A percentile compares a stretch with the other conserved stretches of the same genome.
These are phyloP conservation scores for Mionectes macconnelli DNA, from an alignment of 2,113 vertebrate genomes.

Conservation along the genomic window DNA sequence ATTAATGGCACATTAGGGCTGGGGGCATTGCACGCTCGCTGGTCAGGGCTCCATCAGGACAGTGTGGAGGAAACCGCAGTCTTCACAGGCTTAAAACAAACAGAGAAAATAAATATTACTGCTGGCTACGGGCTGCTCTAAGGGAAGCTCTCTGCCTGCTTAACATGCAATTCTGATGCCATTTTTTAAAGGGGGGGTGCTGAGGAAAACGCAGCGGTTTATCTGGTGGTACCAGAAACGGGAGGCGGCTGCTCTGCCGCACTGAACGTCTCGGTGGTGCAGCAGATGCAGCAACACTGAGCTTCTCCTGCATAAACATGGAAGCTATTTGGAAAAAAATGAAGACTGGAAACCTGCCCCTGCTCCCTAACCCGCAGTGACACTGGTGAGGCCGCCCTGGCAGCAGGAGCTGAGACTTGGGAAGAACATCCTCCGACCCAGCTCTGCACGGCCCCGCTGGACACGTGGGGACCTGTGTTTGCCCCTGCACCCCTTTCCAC, in stretches of 20 bases:
- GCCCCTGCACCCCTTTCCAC: neutral
- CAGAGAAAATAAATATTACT: slow-evolving; percentile 73
- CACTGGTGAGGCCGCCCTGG: neutral
- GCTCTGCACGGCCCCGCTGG: neutral
- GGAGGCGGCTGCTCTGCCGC: neutral
- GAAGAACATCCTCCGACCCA: neutral
- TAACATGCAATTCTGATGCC: neutral
- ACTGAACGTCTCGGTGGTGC: rapidly evolving
- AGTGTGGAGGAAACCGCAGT: slow-evolving; percentile 63
- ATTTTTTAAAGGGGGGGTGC: neutral
- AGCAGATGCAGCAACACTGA: neutral
- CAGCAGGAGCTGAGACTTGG: rapidly evolving
- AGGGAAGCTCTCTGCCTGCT: slow-evolving; percentile 49
- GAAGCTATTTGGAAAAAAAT: neutral
- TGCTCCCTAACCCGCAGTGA: neutral
- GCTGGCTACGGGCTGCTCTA: slow-evolving; percentile 69
- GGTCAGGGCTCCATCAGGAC: slow-evolving; percentile 81
- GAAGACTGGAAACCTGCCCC: neutral
- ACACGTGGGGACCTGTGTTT: neutral
- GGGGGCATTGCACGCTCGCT: slow-evolving; percentile 79
- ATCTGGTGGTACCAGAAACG: neutral
- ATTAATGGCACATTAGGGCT: slow-evolving; percentile 84
- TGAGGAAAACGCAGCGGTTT: neutral
- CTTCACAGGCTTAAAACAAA: slow-evolving; percentile 75
- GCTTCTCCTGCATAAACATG: neutral